Base-by-base conservation (phyloP, 2,113 vertebrate genomes). In the Nestor notabilis region DNA sequence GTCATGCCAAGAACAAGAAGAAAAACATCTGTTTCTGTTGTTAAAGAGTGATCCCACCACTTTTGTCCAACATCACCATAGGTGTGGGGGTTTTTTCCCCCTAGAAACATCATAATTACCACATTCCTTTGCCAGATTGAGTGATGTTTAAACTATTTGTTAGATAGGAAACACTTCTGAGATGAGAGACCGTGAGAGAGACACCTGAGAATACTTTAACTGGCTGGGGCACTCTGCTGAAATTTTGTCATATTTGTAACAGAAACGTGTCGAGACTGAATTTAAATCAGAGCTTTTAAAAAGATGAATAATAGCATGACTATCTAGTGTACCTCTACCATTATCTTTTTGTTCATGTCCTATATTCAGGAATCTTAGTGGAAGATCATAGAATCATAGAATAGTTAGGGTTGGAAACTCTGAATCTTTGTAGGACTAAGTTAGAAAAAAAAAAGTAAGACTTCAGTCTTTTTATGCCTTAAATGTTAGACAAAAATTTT, bases 51-150 rank as follows among this genome's bases (percentile, higher is more conserved):
- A 21, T 68, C 43, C 35, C 11, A 60, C 13, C 11, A 61, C 10
- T 76, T 39, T 53, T 58, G 15, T 8, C 23, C 31, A 84, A 4
- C 12, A 81, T 24, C 17, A 43, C 10, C 6, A 14, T 5, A 44
- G 12, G 2, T 66, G 15, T 15, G 13, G 9, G 7, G 5, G 0
- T 0, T 15, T 44, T 64, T 68, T 79, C 4, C 41, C 5, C 18
- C 19, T 56, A 43, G 37, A 53, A 91, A 81, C 17, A 43, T 63
- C 7, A 8, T 55, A 1, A 31, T 52, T 86, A 5, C 49, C 17
- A 78, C 13, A 37, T 61, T 83, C 11, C 20, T 56, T 18, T 77
- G 44, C 4, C 20, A 61, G 33, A 52, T 65, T 82, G 41, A 41
- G 4, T n/a, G 25, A 63, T 37, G 11, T 61, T 82, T 94, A 53